Base-by-base conservation (phyloP, 2,113 vertebrate species). In the Motacilla tschutschensis region DNA sequence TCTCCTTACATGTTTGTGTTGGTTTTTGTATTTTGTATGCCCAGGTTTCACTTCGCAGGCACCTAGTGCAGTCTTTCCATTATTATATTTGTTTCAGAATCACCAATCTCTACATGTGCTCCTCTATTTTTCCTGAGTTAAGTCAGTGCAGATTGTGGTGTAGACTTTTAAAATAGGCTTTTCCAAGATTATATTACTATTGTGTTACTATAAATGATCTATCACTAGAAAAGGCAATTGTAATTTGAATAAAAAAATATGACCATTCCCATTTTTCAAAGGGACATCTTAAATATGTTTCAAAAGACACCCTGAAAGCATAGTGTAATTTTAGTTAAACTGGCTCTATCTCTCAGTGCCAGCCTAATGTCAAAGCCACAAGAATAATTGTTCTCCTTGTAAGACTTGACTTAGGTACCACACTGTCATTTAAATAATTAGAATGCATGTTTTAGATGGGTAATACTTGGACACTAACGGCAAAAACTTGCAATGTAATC, bases 31-130 rank as follows among this genome's bases (percentile, higher is more conserved):
- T 70, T 86, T 57, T 31, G 48, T 57, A 33, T 51, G 19, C 13
- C 15, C 31, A 31, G 11, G 6, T 63, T 75, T 87, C 24, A 35
- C 47, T 81, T 79, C 0, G 0, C 15, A 51, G 26, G 28, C 25
- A n/a, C 3, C 44, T 33, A 21, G 18, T 40, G 11, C 14, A 40
- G 5, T 64, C 18, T 77, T 83, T 47, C 33, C 44, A 5, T 53
- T 67, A 28, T 43, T 24, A 2, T 20, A 40, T 48, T 77, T 70
- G 8, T 64, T 83, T 72, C 46, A 67, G n/a, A 74, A 59, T 64
- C 20, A 7, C 24, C 3, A 2, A 15, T 31, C 11, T 65, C 46
- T 57, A 0, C 44, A 15, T 43, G 14, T 62, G 10, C 35, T 41
- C 14, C 28, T 50, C 18, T 20, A 47, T 65, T 85, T 40, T 83